Base-by-base conservation (phyloP, 2,113 vertebrate genomes). In the Lagopus muta region DNA sequence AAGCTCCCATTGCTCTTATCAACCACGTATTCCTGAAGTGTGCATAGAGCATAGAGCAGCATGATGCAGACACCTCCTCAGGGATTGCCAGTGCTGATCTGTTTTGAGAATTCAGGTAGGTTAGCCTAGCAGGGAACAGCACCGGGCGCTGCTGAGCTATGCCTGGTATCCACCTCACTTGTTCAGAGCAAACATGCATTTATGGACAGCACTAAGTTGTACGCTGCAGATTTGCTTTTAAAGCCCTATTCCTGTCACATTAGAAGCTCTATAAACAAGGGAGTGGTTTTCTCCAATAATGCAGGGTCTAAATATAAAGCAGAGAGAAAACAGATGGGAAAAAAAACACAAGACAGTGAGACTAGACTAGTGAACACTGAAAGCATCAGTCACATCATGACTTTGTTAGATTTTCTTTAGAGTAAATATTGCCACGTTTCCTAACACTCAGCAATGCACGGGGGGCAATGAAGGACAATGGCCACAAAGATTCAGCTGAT, bases 311-410 rank as follows among this genome's bases (percentile, higher is more conserved):
- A 92, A 92, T 92, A 70, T 61, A 90, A 78, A 32, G 1, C 76
- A 83, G 77, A 90, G 86, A 18, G 89, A 8, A 75, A 90, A 84
- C 90, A 95, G 94, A 94, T 88, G 88, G 94, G 58, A 73, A 32
- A 71, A 71, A 71, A 74, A 77, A 77, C 94, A 91, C 1, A 2
- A 88, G 92, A 83, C 75, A 88, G 79, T 67, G 82, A 95, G 87
- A 89, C 91, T 89, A 5, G 28, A 42, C 69, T 43, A 81, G 72
- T 83, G 48, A 57, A 74, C 18, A 8, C 72, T 75, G 66, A 90
- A 92, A 88, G 82, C 82, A 93, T 85, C 85, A 91, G 79, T 72
- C 79, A 86, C 74, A 82, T 84, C 82, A 21, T 25, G 28, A 64
- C 57, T 95, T 62, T 11, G 42, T 67, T 93, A 47, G 60, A 38